Conservation (phyloP, 2,113 vertebrate genomes). For the Lamprologus sp. region DNA sequence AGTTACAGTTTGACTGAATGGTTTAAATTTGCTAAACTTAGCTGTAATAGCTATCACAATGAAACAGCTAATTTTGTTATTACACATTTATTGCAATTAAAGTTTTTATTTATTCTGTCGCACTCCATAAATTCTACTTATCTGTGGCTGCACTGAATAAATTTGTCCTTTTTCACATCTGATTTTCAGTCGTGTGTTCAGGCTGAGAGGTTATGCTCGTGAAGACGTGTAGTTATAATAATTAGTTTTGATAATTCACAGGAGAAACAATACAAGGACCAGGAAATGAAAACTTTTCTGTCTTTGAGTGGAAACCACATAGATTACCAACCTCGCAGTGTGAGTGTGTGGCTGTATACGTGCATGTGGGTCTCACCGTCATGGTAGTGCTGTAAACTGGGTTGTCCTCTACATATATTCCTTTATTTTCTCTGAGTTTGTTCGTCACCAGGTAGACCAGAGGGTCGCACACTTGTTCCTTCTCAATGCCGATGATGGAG, state of each 20-base stretch:
- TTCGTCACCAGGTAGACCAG: constrained; percentile 80
- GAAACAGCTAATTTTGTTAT: not conserved
- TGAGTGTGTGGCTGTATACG: not conserved
- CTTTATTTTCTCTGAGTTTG: constrained; percentile 53
- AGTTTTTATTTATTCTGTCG: not conserved
- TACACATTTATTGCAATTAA: not conserved
- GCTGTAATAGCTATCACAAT: not conserved
- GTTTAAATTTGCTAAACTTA: not conserved
- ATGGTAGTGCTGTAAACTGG: constrained; percentile 69
- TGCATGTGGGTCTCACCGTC: constrained; percentile 47
- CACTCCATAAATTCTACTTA: not conserved
- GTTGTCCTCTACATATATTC: constrained; percentile 77
- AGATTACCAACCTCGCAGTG: not conserved
- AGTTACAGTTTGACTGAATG: not conserved
- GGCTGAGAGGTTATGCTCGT: not conserved
- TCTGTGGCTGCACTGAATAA: not conserved
- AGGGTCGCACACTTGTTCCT: constrained; percentile 75
- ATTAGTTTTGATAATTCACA: not conserved
- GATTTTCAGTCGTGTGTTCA: not conserved
- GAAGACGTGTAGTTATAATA: not conserved
- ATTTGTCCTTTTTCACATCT: not conserved
- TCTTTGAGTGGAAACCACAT: not conserved
- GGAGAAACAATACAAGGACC: not conserved
- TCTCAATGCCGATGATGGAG: constrained; percentile 54
- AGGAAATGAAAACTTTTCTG: not conserved